These are phyloP conservation scores for Spisula solida DNA, from an alignment of 2,888 invertebrate genomes.

Conservation along the genomic window DNA sequence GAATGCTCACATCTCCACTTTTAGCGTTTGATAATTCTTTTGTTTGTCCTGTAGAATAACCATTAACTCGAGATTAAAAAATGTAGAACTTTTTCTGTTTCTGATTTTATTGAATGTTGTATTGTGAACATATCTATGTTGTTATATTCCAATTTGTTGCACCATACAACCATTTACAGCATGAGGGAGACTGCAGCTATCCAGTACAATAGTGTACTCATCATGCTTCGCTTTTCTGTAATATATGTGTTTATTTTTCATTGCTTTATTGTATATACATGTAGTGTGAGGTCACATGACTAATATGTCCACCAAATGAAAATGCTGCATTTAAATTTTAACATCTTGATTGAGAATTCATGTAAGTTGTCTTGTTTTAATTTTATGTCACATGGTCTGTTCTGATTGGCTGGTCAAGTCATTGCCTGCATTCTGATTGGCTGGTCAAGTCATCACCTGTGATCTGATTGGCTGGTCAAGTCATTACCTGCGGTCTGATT, in stretches of 20 bases:
- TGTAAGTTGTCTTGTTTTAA: neutral
- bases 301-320: neutral
- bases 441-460: too few species aligned
- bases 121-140: neutral
- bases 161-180: neutral
- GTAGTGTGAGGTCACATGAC: conserved; percentile 9
- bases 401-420: neutral
- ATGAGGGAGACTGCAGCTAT: neutral
- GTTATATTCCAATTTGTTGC: neutral
- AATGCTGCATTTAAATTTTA: neutral
- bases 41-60: too few species aligned
- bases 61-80: too few species aligned
- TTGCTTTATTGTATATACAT: conserved; percentile 1
- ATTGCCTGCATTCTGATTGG: neutral
- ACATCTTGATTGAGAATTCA: neutral
- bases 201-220: neutral
- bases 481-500: neutral
- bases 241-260: neutral
- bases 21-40: too few species aligned
- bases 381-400: neutral
- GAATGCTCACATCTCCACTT: too few species aligned
- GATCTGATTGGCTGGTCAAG: neutral
- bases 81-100: too few species aligned
- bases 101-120: conserved; percentile 9
- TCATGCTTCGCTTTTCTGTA: neutral